Base-by-base conservation (phyloP, 2,113 vertebrate species). In the Cryptomyrus ogoouensis region DNA sequence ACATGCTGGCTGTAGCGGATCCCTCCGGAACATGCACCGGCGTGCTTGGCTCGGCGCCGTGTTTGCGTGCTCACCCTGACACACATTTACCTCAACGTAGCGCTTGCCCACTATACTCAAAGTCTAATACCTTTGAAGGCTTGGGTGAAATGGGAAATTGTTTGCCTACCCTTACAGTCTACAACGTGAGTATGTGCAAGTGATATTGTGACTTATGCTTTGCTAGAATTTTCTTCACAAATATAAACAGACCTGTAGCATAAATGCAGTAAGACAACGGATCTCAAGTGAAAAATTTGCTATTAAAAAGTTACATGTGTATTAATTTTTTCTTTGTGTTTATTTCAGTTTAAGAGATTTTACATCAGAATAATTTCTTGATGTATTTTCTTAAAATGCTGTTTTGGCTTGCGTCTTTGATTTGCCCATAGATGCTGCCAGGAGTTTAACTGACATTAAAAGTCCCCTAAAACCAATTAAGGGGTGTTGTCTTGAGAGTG, bases 141-240 rank as follows among this genome's bases (percentile, higher is more conserved):
- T 91, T 90, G 90, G 89, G 44, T 92, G 91, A 91, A 92, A 93
- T 92, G 84, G 85, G 91, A 91, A 92, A 90, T 88, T 91, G 93
- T 93, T 93, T 94, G 93, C 93, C 93, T 90, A 92, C 93, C 93
- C 93, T 94, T 93, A 91, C 90, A 91, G 58, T 42, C 7, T 90
- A 12, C 19, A 42, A 4, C 56, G 4, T 47, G 47, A 49, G 8
- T 87, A 27, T 49, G 50, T 47, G 50, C 8, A 53, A 52, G 47
- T 56, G 17, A 56, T 49, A 35, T 8, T 17, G 10, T 42, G 27
- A 52, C 50, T 56, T 87, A 10, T 46, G 8, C 9, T 46, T 5
- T 27, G 2, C 27, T 35, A 35, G 27, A 53, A 27, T 53, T 42
- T 35, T 31, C 31, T 87, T 87, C 31, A 42, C 27, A 17, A 10